A percentile compares a stretch with the other conserved stretches of the same genome.
Evolutionary conservation across 2,888 invertebrate species (phyloP).

Genomic region (Drosophila formosana): DNA sequence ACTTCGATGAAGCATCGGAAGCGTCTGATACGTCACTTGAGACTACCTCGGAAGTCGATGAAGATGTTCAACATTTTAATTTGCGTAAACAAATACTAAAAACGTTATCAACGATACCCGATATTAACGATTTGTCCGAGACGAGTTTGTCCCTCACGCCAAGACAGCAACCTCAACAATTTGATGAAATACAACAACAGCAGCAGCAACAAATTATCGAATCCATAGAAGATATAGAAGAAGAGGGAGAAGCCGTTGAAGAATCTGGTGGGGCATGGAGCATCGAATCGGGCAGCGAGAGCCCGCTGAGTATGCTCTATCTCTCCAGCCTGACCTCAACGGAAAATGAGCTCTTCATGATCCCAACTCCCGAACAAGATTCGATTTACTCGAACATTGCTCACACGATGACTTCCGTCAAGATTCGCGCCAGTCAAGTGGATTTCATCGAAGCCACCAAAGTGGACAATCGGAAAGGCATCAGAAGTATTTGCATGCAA

Average conservation of each 20-base stretch:
- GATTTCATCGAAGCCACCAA: fast-evolving
- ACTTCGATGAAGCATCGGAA: neutral
- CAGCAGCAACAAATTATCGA: neutral
- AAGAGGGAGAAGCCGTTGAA: neutral
- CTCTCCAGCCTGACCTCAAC: neutral
- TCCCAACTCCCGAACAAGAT: neutral
- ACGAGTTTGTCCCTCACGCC: neutral
- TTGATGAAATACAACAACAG: neutral
- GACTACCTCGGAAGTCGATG: fast-evolving
- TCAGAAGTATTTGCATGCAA: neutral
- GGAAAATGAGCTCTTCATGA: neutral
- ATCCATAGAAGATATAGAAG: neutral
- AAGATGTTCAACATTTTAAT: neutral
- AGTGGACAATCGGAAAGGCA: neutral
- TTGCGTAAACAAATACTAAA: neutral
- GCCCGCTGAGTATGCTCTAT: neutral
- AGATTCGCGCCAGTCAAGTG: neutral
- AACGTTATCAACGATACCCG: conserved; percentile 3
- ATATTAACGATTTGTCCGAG: conserved; percentile 25
- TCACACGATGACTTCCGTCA: neutral
- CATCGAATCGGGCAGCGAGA: neutral
- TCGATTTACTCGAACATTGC: neutral
- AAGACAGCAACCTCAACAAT: too few species aligned
- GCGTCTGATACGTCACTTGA: neutral
- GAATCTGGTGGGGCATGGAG: neutral